phyloP scores from a whole-genome alignment of 2,888 invertebrate species.

The Drosophila bunnanda region DNA sequence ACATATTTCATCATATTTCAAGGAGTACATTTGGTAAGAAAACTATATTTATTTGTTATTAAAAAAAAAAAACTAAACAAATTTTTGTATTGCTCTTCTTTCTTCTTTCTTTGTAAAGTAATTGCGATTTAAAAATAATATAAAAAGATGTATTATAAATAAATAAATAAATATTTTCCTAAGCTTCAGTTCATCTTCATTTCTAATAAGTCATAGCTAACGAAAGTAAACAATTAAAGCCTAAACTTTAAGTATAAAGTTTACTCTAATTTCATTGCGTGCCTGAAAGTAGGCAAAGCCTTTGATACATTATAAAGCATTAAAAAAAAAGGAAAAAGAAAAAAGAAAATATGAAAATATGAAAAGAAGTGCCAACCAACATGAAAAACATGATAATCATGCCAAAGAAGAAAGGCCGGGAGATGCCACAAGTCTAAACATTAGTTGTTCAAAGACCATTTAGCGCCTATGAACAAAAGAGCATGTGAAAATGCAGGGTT shows the following conservation, averaged over 20 bases:
- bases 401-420: conserved; percentile 23
- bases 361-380: conserved; percentile 10
- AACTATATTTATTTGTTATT: neutral
- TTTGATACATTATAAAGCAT: conserved; percentile 16
- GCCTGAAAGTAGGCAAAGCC: conserved; percentile 70
- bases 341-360: too few species aligned
- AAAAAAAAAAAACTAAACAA: too few species aligned
- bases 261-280: neutral
- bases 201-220: too few species aligned
- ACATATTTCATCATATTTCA: neutral
- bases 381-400: conserved; percentile 29
- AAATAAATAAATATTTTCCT: neutral
- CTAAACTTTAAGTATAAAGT: neutral
- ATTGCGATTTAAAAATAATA: too few species aligned
- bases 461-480: conserved; percentile 53
- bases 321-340: neutral
- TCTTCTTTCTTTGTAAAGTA: too few species aligned
- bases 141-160: too few species aligned
- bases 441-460: conserved; percentile 34
- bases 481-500: neutral
- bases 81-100: too few species aligned
- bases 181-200: neutral
- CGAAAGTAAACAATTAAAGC: neutral
- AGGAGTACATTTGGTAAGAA: neutral
- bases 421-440: conserved; percentile 29